Conservation (phyloP, 2,113 vertebrate species). For the Donacobius atricapilla region DNA sequence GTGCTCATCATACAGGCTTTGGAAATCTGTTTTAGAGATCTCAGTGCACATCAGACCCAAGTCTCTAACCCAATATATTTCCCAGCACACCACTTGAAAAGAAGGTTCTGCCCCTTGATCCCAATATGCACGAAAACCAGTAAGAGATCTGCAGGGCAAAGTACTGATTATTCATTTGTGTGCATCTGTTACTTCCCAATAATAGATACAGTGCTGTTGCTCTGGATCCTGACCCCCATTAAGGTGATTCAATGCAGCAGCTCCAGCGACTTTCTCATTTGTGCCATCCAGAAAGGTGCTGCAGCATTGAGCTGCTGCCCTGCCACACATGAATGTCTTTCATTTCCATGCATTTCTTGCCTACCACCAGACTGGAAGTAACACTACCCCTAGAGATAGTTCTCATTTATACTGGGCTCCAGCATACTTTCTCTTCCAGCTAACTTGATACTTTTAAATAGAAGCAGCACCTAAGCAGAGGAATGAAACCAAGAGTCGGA, state of each 20-base stretch:
- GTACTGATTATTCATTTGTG: background rate
- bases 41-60: background rate
- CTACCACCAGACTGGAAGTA: background rate
- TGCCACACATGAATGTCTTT: background rate
- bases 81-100: background rate
- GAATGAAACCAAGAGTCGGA: background rate
- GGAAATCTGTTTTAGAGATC: background rate
- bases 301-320: accelerated
- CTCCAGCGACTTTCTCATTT: background rate
- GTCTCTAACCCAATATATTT: background rate
- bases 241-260: background rate
- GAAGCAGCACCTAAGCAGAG: background rate
- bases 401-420: background rate
- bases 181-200: background rate
- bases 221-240: background rate
- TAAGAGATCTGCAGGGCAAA: background rate
- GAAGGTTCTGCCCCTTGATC: background rate
- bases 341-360: background rate
- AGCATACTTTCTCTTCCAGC: background rate
- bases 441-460: background rate
- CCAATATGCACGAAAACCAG: background rate
- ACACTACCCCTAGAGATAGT: background rate
- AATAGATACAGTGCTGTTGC: background rate
- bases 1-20: background rate
- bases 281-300: background rate